Evolutionary conservation across 2,113 vertebrate species (phyloP).

Genomic region (Glaucidium brasilianum): DNA sequence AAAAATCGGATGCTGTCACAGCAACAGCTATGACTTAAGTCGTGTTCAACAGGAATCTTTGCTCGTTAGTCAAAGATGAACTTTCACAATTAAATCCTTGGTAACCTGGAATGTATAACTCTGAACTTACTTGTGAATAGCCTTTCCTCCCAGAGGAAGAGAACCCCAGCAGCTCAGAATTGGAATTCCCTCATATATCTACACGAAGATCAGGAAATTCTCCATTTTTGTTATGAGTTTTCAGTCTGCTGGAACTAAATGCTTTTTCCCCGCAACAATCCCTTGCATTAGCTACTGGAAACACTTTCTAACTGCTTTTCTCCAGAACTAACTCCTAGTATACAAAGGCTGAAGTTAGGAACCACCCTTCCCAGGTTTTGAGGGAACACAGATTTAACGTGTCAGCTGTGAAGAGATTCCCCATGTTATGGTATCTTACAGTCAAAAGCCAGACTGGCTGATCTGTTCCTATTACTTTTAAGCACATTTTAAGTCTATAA

Average conservation of each 20-base stretch:
- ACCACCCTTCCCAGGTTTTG: neutral
- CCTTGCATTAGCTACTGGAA: neutral
- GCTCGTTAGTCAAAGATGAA: neutral
- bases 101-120: neutral
- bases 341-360: neutral
- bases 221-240: neutral
- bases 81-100: neutral
- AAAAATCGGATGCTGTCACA: neutral
- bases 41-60: neutral
- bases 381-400: neutral
- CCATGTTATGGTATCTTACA: fast-evolving
- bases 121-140: constrained; percentile 91
- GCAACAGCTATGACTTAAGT: neutral
- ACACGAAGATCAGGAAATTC: constrained; percentile 31
- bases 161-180: constrained; percentile 94
- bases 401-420: neutral
- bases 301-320: neutral
- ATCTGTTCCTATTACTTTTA: neutral
- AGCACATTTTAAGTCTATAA: neutral
- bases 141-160: constrained; percentile 92
- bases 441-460: neutral
- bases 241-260: neutral
- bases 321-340: neutral
- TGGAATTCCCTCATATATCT: constrained; percentile 96
- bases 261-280: neutral